Percentiles rank a stretch among this genome's conserved stretches.
Conservation (phyloP, 1,140 invertebrate species). For the Pomacea maculata region DNA sequence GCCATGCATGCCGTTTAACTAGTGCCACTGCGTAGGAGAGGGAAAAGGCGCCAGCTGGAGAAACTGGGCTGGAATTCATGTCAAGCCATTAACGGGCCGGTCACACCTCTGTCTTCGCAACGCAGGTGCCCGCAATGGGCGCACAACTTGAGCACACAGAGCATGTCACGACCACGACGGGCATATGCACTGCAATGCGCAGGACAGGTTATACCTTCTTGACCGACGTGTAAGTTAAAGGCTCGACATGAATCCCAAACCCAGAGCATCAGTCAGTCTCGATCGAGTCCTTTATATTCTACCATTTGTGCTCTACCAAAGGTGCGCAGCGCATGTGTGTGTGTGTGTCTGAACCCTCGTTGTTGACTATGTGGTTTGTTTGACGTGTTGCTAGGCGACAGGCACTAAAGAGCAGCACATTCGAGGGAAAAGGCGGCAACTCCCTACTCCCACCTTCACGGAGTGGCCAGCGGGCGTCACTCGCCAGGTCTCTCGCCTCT, state of each 20-base stretch:
- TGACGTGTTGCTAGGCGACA: neutral
- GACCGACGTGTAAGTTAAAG: neutral
- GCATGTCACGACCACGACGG: neutral
- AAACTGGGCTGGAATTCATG: no score
- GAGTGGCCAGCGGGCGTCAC: neutral
- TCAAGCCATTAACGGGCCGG: no score
- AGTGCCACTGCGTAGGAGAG: neutral
- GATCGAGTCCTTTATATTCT: neutral
- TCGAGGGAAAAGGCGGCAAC: neutral
- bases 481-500: neutral
- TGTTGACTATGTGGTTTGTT: neutral
- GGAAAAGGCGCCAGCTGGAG: no score
- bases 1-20: neutral
- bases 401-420: neutral
- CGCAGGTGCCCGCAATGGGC: no score
- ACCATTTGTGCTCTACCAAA: no score
- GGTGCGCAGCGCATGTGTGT: conserved; percentile 3
- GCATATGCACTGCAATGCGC: neutral
- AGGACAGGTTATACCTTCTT: neutral
- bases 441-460: neutral
- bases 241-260: neutral
- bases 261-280: neutral
- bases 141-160: neutral
- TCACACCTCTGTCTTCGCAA: no score
- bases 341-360: neutral